Percentiles rank a stretch among this genome's conserved stretches.
These are phyloP conservation scores for Anas capensis DNA, from an alignment of 2,797 vertebrate genomes.

Conservation along the genomic window DNA sequence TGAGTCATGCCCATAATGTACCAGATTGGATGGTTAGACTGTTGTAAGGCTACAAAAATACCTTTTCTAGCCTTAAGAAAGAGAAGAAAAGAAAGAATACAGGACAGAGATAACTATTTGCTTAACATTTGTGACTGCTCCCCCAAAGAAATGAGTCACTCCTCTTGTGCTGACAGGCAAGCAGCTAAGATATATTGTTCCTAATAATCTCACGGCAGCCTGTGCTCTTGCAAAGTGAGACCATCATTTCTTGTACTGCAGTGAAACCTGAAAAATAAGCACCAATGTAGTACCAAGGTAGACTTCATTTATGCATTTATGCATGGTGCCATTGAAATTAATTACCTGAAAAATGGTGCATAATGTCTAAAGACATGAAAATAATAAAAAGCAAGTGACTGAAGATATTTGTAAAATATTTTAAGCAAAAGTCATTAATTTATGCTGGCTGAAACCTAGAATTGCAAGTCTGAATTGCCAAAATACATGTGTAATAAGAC, in stretches of 20 bases:
- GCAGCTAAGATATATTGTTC: neutral
- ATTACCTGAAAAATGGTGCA: conserved; percentile 33
- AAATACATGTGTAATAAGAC: neutral
- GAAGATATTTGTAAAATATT: conserved; percentile 47
- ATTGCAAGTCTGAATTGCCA: neutral
- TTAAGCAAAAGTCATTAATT: conserved; percentile 43
- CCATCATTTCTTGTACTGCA: neutral
- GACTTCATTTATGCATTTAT: conserved; percentile 2
- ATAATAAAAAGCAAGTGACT: conserved; percentile 55
- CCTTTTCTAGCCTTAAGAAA: neutral
- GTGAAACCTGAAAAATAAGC: neutral
- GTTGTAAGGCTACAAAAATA: neutral
- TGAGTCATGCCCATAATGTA: neutral
- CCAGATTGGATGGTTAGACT: neutral
- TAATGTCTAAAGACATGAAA: conserved; percentile 41
- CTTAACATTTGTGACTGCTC: neutral
- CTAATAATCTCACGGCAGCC: neutral
- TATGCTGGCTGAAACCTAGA: neutral
- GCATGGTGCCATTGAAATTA: neutral
- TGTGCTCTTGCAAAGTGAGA: neutral
- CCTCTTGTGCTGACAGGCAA: neutral
- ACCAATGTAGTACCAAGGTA: neutral
- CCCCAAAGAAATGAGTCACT: neutral
- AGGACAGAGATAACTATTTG: neutral
- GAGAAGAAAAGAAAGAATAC: neutral